Percentiles rank a stretch among this genome's conserved stretches.
Evolutionary conservation across 2,888 invertebrate genomes (phyloP).

Genomic region (Epinotia demarniana): DNA sequence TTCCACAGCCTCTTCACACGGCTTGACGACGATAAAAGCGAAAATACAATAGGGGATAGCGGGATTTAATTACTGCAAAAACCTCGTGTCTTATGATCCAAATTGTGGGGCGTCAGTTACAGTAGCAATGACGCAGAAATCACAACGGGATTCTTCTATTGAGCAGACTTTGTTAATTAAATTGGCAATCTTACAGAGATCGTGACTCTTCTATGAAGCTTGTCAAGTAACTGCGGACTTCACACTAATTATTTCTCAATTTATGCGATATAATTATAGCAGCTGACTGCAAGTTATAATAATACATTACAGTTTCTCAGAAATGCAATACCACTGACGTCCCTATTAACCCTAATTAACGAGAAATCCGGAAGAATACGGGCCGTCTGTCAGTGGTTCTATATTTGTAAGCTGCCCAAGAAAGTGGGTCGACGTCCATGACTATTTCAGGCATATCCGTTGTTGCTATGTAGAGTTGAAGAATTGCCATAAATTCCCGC

Average conservation of each 20-base stretch:
- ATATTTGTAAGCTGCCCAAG: constrained; percentile 36
- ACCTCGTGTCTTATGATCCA: constrained; percentile 46
- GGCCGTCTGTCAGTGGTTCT: constrained; percentile 40
- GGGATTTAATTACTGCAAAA: constrained; percentile 54
- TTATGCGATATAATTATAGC: constrained; percentile 4
- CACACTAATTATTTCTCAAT: constrained; percentile 3
- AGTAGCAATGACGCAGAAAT: background rate
- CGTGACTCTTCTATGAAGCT: background rate
- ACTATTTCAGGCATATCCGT: constrained; percentile 44
- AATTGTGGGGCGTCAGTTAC: constrained; percentile 31
- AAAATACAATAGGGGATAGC: constrained; percentile 56
- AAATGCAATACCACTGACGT: constrained; percentile 30
- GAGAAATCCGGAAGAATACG: constrained; percentile 38
- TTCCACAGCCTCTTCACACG: constrained; percentile 66
- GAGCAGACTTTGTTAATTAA: background rate
- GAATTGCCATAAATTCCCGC: constrained; percentile 37
- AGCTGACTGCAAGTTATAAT: constrained; percentile 8
- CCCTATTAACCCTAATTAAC: constrained; percentile 30
- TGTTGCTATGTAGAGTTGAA: constrained; percentile 38
- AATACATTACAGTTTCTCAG: constrained; percentile 16
- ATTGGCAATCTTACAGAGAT: background rate
- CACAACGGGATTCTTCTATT: background rate
- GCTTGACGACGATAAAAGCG: constrained; percentile 57
- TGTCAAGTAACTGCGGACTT: background rate
- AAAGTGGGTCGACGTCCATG: constrained; percentile 43